phyloP scores from a whole-genome alignment of 2,113 vertebrate species.

The Myanophis thanlyinensis region DNA sequence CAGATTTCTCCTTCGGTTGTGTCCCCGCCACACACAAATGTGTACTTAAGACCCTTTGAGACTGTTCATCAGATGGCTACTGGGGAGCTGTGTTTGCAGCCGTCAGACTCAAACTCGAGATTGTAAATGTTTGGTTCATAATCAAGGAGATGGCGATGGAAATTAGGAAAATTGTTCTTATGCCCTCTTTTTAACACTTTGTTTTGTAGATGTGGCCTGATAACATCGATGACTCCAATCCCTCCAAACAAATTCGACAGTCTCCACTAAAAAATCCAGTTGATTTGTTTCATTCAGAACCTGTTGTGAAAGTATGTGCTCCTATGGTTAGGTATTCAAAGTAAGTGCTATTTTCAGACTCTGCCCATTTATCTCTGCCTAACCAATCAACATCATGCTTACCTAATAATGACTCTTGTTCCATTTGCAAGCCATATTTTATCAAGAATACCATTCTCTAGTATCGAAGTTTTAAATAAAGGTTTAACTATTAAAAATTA shows the following conservation, averaged over 20 bases:
- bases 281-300: constrained; percentile 85
- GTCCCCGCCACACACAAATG: too few relatives aligned
- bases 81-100: background rate
- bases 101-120: background rate
- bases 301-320: constrained; percentile 87
- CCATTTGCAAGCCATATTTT: background rate
- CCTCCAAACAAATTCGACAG: constrained; percentile 36
- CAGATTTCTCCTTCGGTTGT: background rate
- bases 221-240: constrained; percentile 47
- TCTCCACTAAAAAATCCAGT: constrained; percentile 66
- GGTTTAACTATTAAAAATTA: too few relatives aligned
- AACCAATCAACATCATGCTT: rapidly evolving
- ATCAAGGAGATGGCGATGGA: background rate
- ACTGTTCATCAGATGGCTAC: background rate
- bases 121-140: background rate
- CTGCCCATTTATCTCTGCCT: background rate
- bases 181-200: background rate
- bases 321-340: constrained; percentile 99
- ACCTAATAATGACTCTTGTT: background rate
- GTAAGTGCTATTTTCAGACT: constrained; percentile 71
- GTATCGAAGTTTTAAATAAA: too few relatives aligned
- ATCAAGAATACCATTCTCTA: background rate
- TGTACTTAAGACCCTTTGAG: background rate
- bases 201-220: constrained; percentile 48
- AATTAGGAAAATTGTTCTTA: background rate